Conservation (phyloP, 2,797 vertebrate genomes). For the Acanthiza pusilla region DNA sequence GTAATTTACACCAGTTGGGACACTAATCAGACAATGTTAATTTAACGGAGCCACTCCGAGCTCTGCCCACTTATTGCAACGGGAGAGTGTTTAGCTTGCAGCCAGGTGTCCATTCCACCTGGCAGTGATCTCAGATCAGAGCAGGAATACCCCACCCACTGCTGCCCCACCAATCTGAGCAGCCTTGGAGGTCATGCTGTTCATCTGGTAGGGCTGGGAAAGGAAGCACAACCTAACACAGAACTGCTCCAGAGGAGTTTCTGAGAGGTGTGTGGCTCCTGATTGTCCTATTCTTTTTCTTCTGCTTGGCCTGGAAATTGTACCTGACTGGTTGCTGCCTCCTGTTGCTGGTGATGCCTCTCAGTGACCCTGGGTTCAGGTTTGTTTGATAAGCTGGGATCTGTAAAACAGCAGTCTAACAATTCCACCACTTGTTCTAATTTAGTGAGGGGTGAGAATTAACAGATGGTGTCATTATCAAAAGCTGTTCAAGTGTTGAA, state of each 20-base stretch:
- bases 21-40: background rate
- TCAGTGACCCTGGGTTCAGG: background rate
- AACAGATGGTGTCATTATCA: slow-evolving; percentile 68
- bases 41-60: background rate
- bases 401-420: slow-evolving; percentile 14
- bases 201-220: background rate
- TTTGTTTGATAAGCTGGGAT: slow-evolving; percentile 35
- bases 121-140: background rate
- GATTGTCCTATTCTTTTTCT: background rate
- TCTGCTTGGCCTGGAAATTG: background rate
- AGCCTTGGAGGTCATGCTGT: background rate
- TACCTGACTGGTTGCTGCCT: background rate
- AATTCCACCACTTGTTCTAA: slow-evolving; percentile 28
- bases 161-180: background rate
- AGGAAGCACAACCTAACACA: background rate
- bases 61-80: background rate
- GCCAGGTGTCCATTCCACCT: background rate
- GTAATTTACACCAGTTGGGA: background rate
- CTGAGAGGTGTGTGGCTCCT: background rate
- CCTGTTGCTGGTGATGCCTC: background rate
- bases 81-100: background rate
- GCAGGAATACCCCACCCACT: background rate
- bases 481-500: slow-evolving; percentile 62
- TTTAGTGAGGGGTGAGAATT: slow-evolving; percentile 45
- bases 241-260: background rate